Evolutionary conservation across 2,888 invertebrate genomes (phyloP), one percentile per base, ranked within the genome.

Genomic region (Pseudococcus viburni): DNA sequence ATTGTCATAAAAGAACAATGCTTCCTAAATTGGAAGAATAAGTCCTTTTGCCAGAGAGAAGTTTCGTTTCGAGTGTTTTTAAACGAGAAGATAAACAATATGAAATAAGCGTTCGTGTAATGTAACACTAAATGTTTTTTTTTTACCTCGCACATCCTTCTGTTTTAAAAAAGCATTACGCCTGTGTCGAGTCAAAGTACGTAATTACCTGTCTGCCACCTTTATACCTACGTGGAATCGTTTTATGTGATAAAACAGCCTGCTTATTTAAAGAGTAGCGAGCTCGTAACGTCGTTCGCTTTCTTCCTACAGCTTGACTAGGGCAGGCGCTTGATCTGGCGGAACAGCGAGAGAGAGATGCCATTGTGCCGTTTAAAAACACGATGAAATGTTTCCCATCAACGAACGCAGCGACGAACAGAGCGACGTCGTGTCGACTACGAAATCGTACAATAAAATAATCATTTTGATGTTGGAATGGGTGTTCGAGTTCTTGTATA

Each of bases 1-100:
- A 73, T 73, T 73, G 73, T 73, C 73, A 73, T 73, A 73, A 73
- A 73, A 73, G 73, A 73, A 73, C 73, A 73, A 73, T 73, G 73
- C 73, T 73, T 73, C 73, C 73, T 73, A 73, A 73, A 73, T 73
- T 73, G 73, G 73, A 73, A 73, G 73, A 73, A 73, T 73, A 73
- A 73, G 73, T 73, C 73, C 73, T 73, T 73, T 73, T 33, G 73
- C 73, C 26, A 33, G 68, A 68, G 73, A 73, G 73, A 73, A 73
- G 73, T 73, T 73, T 73, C 73, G 73, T 73, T 73, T 73, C 73
- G 73, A 73, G 73, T 73, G 73, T 39, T 73, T 73, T 73, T 73
- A 73, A 73, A 73, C 73, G 73, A 73, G 73, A 73, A 73, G 73
- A 73, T 73, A 73, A 73, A 73, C 73, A 73, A 73, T 33, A 73